Conservation (phyloP, 1,140 invertebrate species). For the Scaptomyza montana region DNA sequence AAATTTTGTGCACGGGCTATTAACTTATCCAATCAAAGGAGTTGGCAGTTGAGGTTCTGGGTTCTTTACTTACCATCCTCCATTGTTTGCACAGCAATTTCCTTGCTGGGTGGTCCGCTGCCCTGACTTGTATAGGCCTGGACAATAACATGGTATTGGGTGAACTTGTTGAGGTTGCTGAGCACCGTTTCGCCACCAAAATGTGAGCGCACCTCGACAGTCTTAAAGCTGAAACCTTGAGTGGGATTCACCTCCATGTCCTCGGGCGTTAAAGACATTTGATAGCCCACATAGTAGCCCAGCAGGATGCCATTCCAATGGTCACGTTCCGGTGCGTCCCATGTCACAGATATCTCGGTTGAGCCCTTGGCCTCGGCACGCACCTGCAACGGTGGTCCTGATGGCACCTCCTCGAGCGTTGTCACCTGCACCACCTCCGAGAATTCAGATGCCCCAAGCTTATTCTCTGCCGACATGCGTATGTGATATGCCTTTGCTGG, state of each 20-base stretch:
- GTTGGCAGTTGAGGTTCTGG: conserved; percentile 6
- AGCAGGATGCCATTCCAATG: conserved; percentile 96
- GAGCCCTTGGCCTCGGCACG: conserved; percentile 94
- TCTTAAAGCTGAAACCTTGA: conserved; percentile 88
- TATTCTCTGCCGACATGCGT: conserved; percentile 94
- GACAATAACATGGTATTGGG: conserved; percentile 94
- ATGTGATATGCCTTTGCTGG: conserved; percentile 96
- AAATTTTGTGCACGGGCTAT: conserved; percentile 70
- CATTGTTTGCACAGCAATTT: conserved; percentile 91
- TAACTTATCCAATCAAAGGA: conserved; percentile 80
- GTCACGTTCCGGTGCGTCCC: conserved; percentile 94
- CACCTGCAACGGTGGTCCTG: conserved; percentile 93
- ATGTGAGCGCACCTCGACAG: conserved; percentile 88
- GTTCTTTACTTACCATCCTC: conserved; percentile 90
- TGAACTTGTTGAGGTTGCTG: conserved; percentile 91
- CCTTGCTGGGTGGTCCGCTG: conserved; percentile 92
- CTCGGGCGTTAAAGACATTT: conserved; percentile 85
- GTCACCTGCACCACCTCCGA: conserved; percentile 92
- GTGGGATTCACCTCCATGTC: conserved; percentile 81
- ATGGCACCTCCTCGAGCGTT: conserved; percentile 94
- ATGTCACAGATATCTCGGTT: conserved; percentile 93
- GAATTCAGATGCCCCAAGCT: conserved; percentile 93
- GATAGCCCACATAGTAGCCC: conserved; percentile 97
- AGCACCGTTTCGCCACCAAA: conserved; percentile 88
- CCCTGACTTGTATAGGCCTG: conserved; percentile 97